Percentiles rank a stretch among this genome's conserved stretches.
These are phyloP conservation scores for Oryzias curvinotus DNA, from an alignment of 2,113 vertebrate species.

Conservation along the genomic window DNA sequence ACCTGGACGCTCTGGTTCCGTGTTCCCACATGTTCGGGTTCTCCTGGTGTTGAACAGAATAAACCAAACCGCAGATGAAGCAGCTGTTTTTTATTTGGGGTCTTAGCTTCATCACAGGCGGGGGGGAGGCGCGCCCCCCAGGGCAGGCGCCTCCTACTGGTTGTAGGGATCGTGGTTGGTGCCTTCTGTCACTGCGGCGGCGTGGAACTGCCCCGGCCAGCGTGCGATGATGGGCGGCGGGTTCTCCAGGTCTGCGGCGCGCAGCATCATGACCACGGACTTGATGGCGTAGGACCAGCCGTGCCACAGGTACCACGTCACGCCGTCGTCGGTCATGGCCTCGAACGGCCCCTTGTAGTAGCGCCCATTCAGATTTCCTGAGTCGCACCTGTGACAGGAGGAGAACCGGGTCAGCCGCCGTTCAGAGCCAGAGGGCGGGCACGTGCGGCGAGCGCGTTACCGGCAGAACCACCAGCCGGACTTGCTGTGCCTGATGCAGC, in stretches of 20 bases:
- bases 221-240: conserved; percentile 3
- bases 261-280: conserved; percentile 89
- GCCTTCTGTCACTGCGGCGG: not conserved
- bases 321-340: conserved; percentile 78
- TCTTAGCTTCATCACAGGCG: not conserved
- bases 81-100: conserved; percentile 8
- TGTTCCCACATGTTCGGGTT: conserved; percentile 26
- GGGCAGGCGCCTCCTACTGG: not conserved
- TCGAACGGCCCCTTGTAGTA: conserved; percentile 82
- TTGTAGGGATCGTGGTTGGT: not conserved
- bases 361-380: conserved; percentile 86
- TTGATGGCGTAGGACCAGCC: conserved; percentile 93
- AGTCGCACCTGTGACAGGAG: conserved; percentile 81
- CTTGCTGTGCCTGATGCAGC: conserved; percentile 53
- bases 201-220: not conserved
- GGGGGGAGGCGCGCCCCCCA: no score
- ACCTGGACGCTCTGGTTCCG: no score
- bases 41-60: conserved; percentile 58
- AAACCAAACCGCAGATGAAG: conserved; percentile 20
- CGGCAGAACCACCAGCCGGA: conserved; percentile 73
- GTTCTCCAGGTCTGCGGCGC: conserved; percentile 77
- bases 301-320: conserved; percentile 91
- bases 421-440: not conserved
- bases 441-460: conserved; percentile 4
- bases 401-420: not conserved